Conservation (phyloP, 2,888 invertebrate genomes). For the Cheilosia urbana region DNA sequence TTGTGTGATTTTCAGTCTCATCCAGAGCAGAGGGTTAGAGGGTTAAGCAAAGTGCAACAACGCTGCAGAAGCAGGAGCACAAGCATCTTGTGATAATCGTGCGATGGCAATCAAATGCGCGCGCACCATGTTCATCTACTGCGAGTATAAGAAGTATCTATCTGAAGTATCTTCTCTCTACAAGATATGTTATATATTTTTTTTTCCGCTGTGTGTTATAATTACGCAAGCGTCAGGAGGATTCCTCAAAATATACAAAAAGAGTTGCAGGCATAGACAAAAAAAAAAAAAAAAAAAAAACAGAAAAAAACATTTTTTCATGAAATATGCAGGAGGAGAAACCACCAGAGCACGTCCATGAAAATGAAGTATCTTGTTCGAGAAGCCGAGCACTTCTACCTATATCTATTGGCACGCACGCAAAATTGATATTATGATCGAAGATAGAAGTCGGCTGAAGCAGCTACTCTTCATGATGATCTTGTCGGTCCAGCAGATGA, state of each 20-base stretch:
- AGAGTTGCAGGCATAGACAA: constrained; percentile 63
- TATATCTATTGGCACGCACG: constrained; percentile 70
- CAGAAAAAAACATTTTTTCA: constrained; percentile 5
- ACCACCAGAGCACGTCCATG: constrained; percentile 55
- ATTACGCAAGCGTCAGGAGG: constrained; percentile 71
- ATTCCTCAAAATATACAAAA: constrained; percentile 39
- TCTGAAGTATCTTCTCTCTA: constrained; percentile 33
- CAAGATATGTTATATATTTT: constrained; percentile 62
- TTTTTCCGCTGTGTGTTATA: constrained; percentile 66
- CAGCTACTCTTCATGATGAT: constrained; percentile 6
- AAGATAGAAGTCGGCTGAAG: constrained; percentile 20
- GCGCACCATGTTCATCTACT: constrained; percentile 63
- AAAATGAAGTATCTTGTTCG: constrained; percentile 67
- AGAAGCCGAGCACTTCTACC: constrained; percentile 13
- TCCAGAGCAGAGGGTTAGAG: constrained; percentile 55
- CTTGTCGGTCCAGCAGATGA: constrained; percentile 23
- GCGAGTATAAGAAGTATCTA: constrained; percentile 37
- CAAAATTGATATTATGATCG: constrained; percentile 75
- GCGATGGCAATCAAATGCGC: constrained; percentile 74
- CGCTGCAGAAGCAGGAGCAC: constrained; percentile 65
- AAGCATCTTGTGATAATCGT: constrained; percentile 74
- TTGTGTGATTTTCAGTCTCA: constrained; percentile 69
- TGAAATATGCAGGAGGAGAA: constrained; percentile 36
- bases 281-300: constrained; percentile 52
- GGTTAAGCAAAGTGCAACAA: constrained; percentile 71